Evolutionary conservation across 1,140 invertebrate genomes (phyloP), one percentile per base, ranked within the genome.

Genomic region (Papilio helenus): DNA sequence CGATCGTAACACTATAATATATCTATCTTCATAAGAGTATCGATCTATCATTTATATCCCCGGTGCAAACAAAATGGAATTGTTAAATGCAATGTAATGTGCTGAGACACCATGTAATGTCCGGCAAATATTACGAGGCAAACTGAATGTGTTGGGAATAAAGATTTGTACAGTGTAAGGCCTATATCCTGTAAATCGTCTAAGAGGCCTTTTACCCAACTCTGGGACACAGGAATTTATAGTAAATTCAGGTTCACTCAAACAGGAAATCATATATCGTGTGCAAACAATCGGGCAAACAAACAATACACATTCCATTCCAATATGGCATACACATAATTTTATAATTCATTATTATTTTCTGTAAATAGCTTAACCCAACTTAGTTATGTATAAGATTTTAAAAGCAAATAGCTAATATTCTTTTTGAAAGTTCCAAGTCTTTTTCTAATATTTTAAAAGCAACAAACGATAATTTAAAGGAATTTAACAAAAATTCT

Each of bases 21-120:
- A 8, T 58, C 55, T 65, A 65, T 16, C 61, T 29, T 29, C 3
- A 29, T 26, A n/a, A 65, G 12, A 65, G 23, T 65, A 16, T 16
- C 84, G 74, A 72, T 61, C 76, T 82, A 84, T 87, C 9, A 34
- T 5, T 34, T 61, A 14, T 29, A 34, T 16, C 61, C 23, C 61
- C 61, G 14, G 14, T 68, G 61, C 61, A 65, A 65, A 68, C 12
- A 61, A 20, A 68, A 68, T 68, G 61, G 3, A 12, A 26, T 68
- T 34, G 61, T 68, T 68, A 68, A 68, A 68, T 68, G 26, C 14
- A 68, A 34, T 68, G 61, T 29, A 61, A 23, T 58, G 18, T 61
- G 58, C 10, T 26, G 61, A 65, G 10, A 23, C n/a, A 26, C 10
- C 20, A 61, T 61, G 8, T 26, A 26, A 20, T 20, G 34, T 39